Evolutionary conservation across 2,797 vertebrate species (phyloP).

Genomic region (Lithobates sylvaticus): DNA sequence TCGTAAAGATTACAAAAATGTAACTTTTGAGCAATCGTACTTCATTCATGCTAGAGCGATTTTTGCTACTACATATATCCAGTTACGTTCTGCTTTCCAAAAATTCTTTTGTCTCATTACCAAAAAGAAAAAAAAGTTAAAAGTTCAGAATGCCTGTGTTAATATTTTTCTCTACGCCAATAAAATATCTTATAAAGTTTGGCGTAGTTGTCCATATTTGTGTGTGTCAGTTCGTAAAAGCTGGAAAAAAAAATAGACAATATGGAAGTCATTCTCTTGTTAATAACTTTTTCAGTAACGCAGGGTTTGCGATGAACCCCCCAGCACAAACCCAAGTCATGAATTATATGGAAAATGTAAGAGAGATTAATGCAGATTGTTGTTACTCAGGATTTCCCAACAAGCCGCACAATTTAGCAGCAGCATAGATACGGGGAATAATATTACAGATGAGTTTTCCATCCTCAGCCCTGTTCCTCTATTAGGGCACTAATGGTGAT

Average conservation of each 20-base stretch:
- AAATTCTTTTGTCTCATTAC: neutral
- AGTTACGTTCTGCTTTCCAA: conserved; percentile 10
- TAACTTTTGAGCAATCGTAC: neutral
- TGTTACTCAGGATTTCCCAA: conserved; percentile 97
- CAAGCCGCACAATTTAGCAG: conserved; percentile 86
- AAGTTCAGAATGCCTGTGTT: neutral
- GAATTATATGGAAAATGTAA: conserved; percentile 87
- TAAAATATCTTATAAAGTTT: conserved; percentile 2
- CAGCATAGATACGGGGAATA: conserved; percentile 82
- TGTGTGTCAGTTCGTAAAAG: conserved; percentile 32
- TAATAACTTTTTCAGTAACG: conserved; percentile 83
- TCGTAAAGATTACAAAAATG: neutral
- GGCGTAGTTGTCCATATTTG: conserved; percentile 10
- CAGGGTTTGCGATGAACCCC: conserved; percentile 74
- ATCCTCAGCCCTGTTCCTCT: conserved; percentile 91
- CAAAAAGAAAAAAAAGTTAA: neutral
- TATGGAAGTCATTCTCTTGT: conserved; percentile 67
- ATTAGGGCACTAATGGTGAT: conserved; percentile 88
- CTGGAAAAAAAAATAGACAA: conserved; percentile 64
- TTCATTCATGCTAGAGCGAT: neutral
- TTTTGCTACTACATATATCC: neutral
- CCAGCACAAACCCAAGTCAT: conserved; percentile 76
- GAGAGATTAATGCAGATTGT: conserved; percentile 95
- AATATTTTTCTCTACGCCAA: neutral
- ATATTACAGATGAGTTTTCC: conserved; percentile 95